Evolutionary conservation across 2,797 vertebrate genomes (phyloP), one percentile per base, ranked within the genome.

Genomic region (Microtus obscurus): DNA sequence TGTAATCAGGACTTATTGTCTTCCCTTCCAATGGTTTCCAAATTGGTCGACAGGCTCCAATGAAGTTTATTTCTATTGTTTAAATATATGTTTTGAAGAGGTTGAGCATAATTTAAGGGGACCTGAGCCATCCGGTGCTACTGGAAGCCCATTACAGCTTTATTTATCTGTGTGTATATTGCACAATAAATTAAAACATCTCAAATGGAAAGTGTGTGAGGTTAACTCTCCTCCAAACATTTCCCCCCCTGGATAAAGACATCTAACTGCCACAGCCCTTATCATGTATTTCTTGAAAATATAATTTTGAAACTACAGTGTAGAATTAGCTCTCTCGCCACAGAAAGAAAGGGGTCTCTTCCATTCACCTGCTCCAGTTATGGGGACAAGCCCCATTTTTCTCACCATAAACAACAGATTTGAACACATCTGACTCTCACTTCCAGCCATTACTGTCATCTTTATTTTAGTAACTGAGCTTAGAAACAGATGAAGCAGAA

Each of bases 31-130:
- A 81, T 91, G 97, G 45, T 81, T 95, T 97, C 96, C 90, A 95
- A 97, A 98, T 97, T 93, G 96, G 93, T 93, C 87, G 17, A 91
- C 82, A 95, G 95, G 96, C 94, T 96, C 91, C 96, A 96, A 92
- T 80, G 96, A 96, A 94, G 94, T 97, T 97, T 96, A 97, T 87
- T 85, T 98, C 83, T 97, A 95, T 95, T 94, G 88, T 97, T 97
- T 97, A 97, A 97, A 95, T 94, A 97, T 96, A 97, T 96, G 97
- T 97, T 98, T 95, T 95, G 95, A 96, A 97, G 96, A 97, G 96
- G 96, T 96, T 97, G 97, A 94, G 43, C 96, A 96, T 97, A 98
- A 98, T 97, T 97, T 93, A 96, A 97, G 97, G 92, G 95, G 94
- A 96, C 97, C 97, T 96, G 93, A 95, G 93, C 92, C 40, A 63